Evolutionary conservation across 2,113 vertebrate species (phyloP), one percentile per base, ranked within the genome.

Genomic region (Tor tambroides): DNA sequence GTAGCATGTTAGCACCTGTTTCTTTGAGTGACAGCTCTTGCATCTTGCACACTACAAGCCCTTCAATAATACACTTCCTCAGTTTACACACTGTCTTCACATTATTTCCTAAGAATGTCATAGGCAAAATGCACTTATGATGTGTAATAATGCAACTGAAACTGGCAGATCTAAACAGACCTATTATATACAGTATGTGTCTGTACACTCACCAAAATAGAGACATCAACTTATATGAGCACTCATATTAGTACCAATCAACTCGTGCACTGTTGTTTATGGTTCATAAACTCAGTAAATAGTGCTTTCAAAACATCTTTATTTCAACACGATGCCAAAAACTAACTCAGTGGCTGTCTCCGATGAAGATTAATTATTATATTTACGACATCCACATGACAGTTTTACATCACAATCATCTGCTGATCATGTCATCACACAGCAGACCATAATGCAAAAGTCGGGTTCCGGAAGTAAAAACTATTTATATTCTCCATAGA

Each of bases 271-370:
- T 71, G 63, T 83, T 15, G n/a, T 83, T 83, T 83, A 83, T 83
- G 80, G 80, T 71, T 71, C 80, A 83, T 83, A 71, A 83, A 83
- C 7, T 83, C 43, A 49, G 80, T 83, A 83, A 83, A 83, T 63
- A 83, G 63, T 41, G 61, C 63, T 46, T 71, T 83, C 63, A 49
- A 83, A 65, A 69, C 43, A 71, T 67, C 14, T 83, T 83, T 67
- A 83, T 32, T 83, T 21, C 28, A 71, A 63, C 9, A n/a, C 6
- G 3, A 46, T 30, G 41, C 80, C 43, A 83, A 69, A 67, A 71
- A 83, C 26, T 43, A 80, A 23, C 79, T 69, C 80, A 30, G 5
- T 21, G 41, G 15, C 41, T 69, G 59, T 28, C 35, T 65, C 59
- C 1, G 14, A 17, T 43, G 35, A 59, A 49, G 41, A 83, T 49